Percentiles rank a stretch among this genome's conserved stretches.
phyloP scores from a whole-genome alignment of 2,797 vertebrate species.

The Zenarchopterus dispar region DNA sequence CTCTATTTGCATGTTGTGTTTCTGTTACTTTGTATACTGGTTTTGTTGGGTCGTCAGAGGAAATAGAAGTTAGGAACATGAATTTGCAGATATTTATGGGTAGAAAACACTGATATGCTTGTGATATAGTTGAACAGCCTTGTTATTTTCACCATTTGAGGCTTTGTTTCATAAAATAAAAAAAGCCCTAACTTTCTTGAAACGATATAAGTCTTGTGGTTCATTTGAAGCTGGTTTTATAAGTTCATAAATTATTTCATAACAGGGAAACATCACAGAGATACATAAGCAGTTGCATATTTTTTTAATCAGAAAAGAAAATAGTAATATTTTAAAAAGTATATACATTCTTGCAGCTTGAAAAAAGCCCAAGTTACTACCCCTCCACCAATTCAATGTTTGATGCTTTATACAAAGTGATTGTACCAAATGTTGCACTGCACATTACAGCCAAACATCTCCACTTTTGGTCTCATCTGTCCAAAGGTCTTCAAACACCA shows the following conservation, averaged over 20 bases:
- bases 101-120: conserved; percentile 35
- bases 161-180: conserved; percentile 55
- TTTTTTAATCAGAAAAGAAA: no score
- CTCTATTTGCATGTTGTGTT: conserved; percentile 14
- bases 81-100: conserved; percentile 23
- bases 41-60: conserved; percentile 23
- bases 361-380: no score
- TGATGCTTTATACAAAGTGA: no score
- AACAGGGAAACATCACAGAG: conserved; percentile 3
- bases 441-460: no score
- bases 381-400: no score
- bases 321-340: not conserved
- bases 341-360: not conserved
- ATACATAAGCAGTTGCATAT: not conserved
- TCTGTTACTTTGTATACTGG: conserved; percentile 31
- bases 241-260: conserved; percentile 6
- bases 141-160: conserved; percentile 27
- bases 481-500: no score
- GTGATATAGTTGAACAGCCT: conserved; percentile 32
- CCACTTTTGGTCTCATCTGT: no score
- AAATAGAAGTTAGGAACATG: conserved; percentile 11
- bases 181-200: conserved; percentile 17
- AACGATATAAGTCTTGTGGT: conserved; percentile 2
- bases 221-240: conserved; percentile 17
- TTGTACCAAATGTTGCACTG: no score